Evolutionary conservation across 2,113 vertebrate genomes (phyloP).

Genomic region (Haemorhous mexicanus): DNA sequence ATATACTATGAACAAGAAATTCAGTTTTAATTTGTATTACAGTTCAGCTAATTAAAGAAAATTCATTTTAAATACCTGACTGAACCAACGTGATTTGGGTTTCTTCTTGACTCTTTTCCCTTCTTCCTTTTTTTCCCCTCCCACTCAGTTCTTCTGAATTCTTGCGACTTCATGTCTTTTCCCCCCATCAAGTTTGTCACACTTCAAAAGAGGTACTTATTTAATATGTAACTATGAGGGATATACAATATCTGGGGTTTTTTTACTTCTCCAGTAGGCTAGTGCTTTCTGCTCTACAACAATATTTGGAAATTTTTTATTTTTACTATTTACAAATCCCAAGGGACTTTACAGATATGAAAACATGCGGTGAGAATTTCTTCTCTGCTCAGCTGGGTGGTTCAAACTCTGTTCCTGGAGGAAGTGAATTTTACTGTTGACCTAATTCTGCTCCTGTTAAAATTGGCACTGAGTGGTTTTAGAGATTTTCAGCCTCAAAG

Average conservation of each 20-base stretch:
- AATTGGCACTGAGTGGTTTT: conserved; percentile 30
- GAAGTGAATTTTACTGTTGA: conserved; percentile 44
- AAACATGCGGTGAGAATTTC: not conserved
- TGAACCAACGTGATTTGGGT: not conserved
- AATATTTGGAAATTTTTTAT: not conserved
- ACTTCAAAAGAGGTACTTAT: not conserved
- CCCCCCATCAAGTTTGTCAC: not conserved
- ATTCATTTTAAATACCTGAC: conserved; percentile 9
- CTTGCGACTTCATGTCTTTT: not conserved
- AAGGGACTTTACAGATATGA: not conserved
- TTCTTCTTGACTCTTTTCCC: not conserved
- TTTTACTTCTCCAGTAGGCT: not conserved
- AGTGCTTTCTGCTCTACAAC: not conserved
- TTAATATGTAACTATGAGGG: not conserved
- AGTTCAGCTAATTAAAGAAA: conserved; percentile 37
- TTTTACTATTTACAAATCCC: not conserved
- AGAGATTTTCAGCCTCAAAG: conserved; percentile 44
- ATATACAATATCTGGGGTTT: not conserved
- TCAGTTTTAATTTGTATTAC: conserved; percentile 39
- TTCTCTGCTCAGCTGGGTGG: not conserved
- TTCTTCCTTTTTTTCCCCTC: accelerated
- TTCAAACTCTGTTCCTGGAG: not conserved
- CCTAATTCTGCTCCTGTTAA: conserved; percentile 5
- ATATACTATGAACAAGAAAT: conserved; percentile 18
- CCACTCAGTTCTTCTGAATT: not conserved